Base-by-base conservation (phyloP, 2,797 vertebrate genomes). In the Miichthys miiuy region DNA sequence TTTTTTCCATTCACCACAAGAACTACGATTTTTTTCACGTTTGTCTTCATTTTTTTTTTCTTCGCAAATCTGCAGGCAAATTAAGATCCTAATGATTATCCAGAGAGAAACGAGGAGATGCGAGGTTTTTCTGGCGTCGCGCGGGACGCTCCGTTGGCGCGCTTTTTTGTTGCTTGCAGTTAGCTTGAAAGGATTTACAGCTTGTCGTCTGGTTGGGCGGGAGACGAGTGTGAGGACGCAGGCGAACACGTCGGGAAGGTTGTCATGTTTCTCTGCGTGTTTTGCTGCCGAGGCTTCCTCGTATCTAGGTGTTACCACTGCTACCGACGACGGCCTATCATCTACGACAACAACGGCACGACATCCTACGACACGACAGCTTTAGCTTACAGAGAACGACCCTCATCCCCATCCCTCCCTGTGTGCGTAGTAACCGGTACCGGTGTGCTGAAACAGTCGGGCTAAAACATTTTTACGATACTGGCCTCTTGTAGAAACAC, bases 41-140 rank as follows among this genome's bases (percentile, higher is more conserved):
- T 74, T 18, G 46, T 51, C 34, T 51, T 41, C 2, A 20, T 67
- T 74, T 72, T 68, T 63, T 77, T 60, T 80, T 27, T 4, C 52
- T 73, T 75, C 2, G 20, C 47, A 76, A 88, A 83, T 85, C 72
- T 80, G 87, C 88, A 89, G 84, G 87, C 85, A 91, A 89, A 93
- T 88, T 60, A 81, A 75, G 25, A 85, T 62, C 44, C 63, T 44
- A 81, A 41, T 5, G 55, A 85, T 68, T 57, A 81, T 69, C n/a
- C 3, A 25, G 61, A 79, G 11, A 41, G 74, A 79, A 79, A 81
- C 7, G 9, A 79, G 72, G 67, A 65, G 47, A 66, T 60, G 77
- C 50, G 9, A 74, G 63, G 25, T 69, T 21, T 41, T 51, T 58
- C 17, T 34, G n/a, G 68, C 30, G 21, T 34, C 1, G 20, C 51